Evolutionary conservation across 2,888 invertebrate genomes (phyloP), one percentile per base, ranked within the genome.

Genomic region (Neria commutata): DNA sequence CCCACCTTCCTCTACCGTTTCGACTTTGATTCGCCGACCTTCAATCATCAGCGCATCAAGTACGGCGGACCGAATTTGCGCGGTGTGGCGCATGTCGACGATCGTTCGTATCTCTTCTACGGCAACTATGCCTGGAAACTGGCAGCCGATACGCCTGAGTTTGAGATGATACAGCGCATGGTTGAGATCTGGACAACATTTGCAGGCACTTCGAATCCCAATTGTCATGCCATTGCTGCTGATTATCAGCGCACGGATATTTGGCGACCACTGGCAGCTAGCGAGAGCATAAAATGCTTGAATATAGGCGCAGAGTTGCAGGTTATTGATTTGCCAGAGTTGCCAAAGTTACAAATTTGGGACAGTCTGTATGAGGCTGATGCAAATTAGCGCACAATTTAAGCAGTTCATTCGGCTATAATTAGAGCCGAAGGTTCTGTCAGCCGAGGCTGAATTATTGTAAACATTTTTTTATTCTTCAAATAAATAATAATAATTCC

Each of bases 1-100:
- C 69, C 76, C 40, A 81, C 80, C 0, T 82, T 73, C 63, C 63
- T 81, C 0, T 80, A 77, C 57, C 75, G 80, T n/a, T 82, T 82
- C 51, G 78, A 77, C 50, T 79, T 76, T 53, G 80, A 81, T 63
- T 82, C 81, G 10, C 57, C 73, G n/a, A 67, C 69, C 23, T 80
- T 80, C 29, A 81, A 82, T 64, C 75, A 76, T 56, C 73, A 78
- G 58, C 76, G 77, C 14, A 63, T 73, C 11, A 68, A 73, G 46
- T 76, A 75, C 37, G 78, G 78, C 40, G 81, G 80, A 11, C 65
- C 66, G 19, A 67, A 71, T 25, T 21, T 73, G 19, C 72, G 71
- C 2, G 81, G 80, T 11, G 76, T 74, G 8, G 76, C 79, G 17
- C 81, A 81, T 63, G 76, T 73, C 0, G 81, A 81, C 62, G 81